These are phyloP conservation scores for Cryptus viduatorius DNA, from an alignment of 2,888 invertebrate genomes.

Conservation along the genomic window DNA sequence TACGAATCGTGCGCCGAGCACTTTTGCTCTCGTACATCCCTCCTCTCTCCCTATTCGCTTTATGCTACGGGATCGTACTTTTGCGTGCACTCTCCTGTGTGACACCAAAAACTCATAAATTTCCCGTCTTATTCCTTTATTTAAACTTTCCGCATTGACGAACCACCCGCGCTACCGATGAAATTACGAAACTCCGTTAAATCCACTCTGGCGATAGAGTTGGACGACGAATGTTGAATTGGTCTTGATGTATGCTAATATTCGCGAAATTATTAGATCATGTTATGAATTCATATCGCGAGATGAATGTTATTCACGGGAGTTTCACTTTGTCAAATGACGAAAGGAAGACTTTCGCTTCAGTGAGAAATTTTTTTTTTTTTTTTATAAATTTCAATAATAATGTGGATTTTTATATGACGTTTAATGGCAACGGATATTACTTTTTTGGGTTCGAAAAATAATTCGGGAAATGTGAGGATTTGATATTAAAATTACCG, in stretches of 20 bases:
- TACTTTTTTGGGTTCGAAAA: too few species aligned
- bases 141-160: slow-evolving; percentile 27
- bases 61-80: background rate
- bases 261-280: background rate
- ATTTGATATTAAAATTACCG: background rate
- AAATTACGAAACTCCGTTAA: background rate
- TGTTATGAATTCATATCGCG: slow-evolving; percentile 10
- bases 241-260: slow-evolving; percentile 19
- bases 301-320: too few species aligned
- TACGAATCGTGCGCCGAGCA: slow-evolving; percentile 52
- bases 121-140: slow-evolving; percentile 16
- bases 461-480: too few species aligned
- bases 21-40: slow-evolving; percentile 43
- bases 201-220: background rate
- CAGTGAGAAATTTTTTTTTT: too few species aligned
- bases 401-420: too few species aligned
- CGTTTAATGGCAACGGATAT: too few species aligned
- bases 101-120: background rate
- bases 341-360: too few species aligned
- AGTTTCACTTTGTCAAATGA: too few species aligned
- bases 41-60: background rate
- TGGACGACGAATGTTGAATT: background rate
- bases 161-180: background rate
- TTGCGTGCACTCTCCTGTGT: background rate
- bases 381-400: too few species aligned